A percentile compares a stretch with the other conserved stretches of the same genome.
These are phyloP conservation scores for Prunella fulvescens DNA, from an alignment of 2,113 vertebrate species.

Conservation along the genomic window DNA sequence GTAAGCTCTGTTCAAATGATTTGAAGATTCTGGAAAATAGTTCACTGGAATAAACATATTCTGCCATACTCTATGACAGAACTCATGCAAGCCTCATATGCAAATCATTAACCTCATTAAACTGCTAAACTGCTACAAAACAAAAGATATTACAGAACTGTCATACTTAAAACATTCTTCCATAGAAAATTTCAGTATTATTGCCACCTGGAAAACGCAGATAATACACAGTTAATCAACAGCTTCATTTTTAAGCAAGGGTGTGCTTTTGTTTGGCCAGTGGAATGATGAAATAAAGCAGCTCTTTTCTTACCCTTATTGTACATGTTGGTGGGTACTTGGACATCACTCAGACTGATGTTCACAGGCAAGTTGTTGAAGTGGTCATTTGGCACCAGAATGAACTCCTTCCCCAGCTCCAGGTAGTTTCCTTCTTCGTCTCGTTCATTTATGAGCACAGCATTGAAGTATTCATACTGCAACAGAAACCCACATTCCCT, in stretches of 20 bases:
- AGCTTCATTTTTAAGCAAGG: neutral
- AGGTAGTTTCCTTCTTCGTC: conserved; percentile 91
- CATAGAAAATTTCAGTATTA: neutral
- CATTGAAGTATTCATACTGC: conserved; percentile 99
- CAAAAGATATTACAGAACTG: neutral
- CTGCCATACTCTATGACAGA: neutral
- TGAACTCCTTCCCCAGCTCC: conserved; percentile 93
- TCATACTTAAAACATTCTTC: neutral
- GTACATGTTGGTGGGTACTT: conserved; percentile 99
- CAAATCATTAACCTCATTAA: neutral
- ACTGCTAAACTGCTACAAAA: neutral
- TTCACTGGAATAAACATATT: neutral
- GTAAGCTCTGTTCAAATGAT: neutral
- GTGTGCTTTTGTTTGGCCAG: neutral
- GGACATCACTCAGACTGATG: conserved; percentile 93
- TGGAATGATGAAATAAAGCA: neutral
- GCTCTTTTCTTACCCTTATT: conserved; percentile 84
- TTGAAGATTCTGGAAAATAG: neutral
- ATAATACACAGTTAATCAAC: neutral
- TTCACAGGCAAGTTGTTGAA: conserved; percentile 98
- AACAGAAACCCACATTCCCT: conserved; percentile 42
- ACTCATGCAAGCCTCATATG: neutral
- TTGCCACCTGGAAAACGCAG: neutral
- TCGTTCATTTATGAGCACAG: conserved; percentile 93
- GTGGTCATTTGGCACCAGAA: conserved; percentile 95